Conservation (phyloP, 2,888 invertebrate genomes). For the Drosophila subsilvestris region DNA sequence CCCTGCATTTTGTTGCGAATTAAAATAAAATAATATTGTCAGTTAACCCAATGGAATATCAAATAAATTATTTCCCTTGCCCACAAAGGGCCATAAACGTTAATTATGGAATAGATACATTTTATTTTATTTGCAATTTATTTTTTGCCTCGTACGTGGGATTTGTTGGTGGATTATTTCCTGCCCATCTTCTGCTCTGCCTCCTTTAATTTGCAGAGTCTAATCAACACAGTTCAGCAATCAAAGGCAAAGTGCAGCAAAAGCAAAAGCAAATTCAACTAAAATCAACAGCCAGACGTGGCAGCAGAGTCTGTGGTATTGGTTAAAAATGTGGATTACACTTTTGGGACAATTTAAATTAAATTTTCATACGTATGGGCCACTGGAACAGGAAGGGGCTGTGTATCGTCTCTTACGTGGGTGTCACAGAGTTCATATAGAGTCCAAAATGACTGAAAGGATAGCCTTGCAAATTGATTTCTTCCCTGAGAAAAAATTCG, state of each 20-base stretch:
- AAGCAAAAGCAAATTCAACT: neutral
- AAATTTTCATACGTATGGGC: slow-evolving; percentile 12
- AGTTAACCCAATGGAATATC: neutral
- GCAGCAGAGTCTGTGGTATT: neutral
- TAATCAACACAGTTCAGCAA: slow-evolving; percentile 7
- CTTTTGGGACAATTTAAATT: slow-evolving; percentile 11
- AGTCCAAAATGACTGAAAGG: too few species aligned
- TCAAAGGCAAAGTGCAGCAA: neutral
- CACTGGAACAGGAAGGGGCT: neutral
- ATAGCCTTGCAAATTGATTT: too few species aligned
- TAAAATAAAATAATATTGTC: neutral
- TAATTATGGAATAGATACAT: neutral
- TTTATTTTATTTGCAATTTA: neutral
- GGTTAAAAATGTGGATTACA: slow-evolving; percentile 20
- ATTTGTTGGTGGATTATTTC: too few species aligned
- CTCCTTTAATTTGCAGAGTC: neutral
- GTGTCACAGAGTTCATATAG: too few species aligned
- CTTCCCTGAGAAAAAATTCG: too few species aligned
- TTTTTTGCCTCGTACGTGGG: neutral
- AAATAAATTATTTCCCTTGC: neutral
- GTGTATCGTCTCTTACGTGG: too few species aligned
- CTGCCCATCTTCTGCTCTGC: neutral
- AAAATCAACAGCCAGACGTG: slow-evolving; percentile 2
- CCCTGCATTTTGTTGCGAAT: neutral
- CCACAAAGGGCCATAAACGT: neutral